These are phyloP conservation scores for Zaprionus capensis DNA, from an alignment of 1,140 invertebrate species.

Conservation along the genomic window DNA sequence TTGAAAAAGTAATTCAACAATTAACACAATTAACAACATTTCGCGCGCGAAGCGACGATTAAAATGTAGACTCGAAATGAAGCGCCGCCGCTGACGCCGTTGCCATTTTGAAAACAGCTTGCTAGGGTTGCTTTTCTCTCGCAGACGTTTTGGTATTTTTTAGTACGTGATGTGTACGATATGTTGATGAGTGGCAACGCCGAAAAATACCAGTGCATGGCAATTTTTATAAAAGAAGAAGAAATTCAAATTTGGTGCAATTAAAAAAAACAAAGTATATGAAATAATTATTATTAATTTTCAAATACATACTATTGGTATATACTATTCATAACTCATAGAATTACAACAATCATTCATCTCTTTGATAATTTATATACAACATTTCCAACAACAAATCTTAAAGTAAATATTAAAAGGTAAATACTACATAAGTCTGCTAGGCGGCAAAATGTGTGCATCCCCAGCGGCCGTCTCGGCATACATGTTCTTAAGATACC, in stretches of 20 bases:
- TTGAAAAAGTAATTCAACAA: conserved; percentile 28
- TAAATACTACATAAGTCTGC: conserved; percentile 31
- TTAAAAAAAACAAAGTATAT: not conserved
- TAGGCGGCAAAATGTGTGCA: conserved; percentile 47
- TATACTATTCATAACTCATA: too few species aligned
- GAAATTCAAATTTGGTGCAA: not conserved
- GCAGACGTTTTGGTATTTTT: conserved; percentile 41
- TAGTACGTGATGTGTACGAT: not conserved
- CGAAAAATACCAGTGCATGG: not conserved
- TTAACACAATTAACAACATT: conserved; percentile 56
- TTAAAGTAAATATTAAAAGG: not conserved
- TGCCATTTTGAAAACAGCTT: conserved; percentile 51
- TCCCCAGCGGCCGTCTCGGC: conserved; percentile 50
- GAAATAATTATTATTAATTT: not conserved
- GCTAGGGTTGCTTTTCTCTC: conserved; percentile 30
- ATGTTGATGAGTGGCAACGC: conserved; percentile 2
- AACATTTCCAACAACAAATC: conserved; percentile 57
- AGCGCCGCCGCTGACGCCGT: conserved; percentile 55
- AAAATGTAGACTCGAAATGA: conserved; percentile 48
- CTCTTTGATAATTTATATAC: conserved; percentile 56
- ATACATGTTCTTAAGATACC: conserved; percentile 79
- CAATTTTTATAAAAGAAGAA: not conserved
- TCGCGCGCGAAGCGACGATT: conserved; percentile 25
- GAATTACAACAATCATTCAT: too few species aligned
- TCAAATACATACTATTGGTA: too few species aligned